A percentile compares a stretch with the other conserved stretches of the same genome.
Evolutionary conservation across 2,888 invertebrate species (phyloP).

Genomic region (Argyresthia goedartella): DNA sequence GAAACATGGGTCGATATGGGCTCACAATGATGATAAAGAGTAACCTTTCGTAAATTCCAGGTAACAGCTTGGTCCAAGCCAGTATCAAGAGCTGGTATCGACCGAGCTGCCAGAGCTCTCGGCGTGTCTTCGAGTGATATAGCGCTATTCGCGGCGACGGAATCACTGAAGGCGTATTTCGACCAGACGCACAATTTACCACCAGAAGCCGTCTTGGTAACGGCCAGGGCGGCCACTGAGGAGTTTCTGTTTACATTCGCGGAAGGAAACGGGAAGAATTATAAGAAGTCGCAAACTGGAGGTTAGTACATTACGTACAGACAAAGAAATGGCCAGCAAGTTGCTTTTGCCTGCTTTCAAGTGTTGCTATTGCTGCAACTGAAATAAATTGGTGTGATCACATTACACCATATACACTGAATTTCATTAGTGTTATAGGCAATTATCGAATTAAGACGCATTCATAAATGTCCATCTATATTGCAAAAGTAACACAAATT

Average conservation of each 20-base stretch:
- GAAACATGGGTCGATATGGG: too few species aligned
- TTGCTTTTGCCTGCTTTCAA: too few species aligned
- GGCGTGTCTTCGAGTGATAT: slow-evolving; percentile 76
- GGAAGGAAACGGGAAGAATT: slow-evolving; percentile 51
- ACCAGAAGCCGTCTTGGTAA: slow-evolving; percentile 73
- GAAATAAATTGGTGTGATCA: too few species aligned
- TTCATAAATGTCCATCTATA: too few species aligned
- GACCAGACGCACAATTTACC: slow-evolving; percentile 56
- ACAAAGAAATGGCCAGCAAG: too few species aligned
- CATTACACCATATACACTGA: too few species aligned
- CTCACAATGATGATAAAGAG: too few species aligned
- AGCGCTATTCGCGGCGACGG: slow-evolving; percentile 73
- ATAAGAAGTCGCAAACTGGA: slow-evolving; percentile 68
- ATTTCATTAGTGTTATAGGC: too few species aligned
- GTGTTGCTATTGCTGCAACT: too few species aligned
- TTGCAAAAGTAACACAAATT: too few species aligned
- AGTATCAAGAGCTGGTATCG: slow-evolving; percentile 68
- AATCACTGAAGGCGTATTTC: slow-evolving; percentile 75
- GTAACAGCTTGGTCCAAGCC: slow-evolving; percentile 80
- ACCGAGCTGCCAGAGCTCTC: slow-evolving; percentile 69
- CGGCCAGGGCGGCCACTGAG: slow-evolving; percentile 73
- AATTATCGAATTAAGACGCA: too few species aligned
- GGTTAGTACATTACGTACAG: slow-evolving; percentile 30
- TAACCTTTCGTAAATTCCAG: slow-evolving; percentile 17
- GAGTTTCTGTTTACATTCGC: slow-evolving; percentile 65